Evolutionary conservation across 1,140 invertebrate species (phyloP).

Genomic region (Portunus trituberculatus): DNA sequence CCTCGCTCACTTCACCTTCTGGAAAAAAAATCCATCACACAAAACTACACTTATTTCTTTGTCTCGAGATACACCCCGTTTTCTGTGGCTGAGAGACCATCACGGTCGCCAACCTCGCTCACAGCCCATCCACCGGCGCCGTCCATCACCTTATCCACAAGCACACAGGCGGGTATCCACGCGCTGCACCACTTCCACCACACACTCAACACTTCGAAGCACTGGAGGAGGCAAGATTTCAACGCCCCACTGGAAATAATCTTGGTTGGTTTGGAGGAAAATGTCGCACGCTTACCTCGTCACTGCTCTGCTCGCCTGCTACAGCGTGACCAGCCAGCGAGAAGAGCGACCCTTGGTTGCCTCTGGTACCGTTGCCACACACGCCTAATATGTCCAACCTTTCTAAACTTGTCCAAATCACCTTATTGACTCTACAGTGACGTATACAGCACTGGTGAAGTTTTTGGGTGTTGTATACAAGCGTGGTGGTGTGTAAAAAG

Average conservation of each 20-base stretch:
- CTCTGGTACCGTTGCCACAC: background rate
- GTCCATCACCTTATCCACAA: background rate
- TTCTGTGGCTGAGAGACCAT: background rate
- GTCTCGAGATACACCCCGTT: background rate
- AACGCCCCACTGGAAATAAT: background rate
- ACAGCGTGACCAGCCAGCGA: background rate
- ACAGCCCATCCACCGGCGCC: background rate
- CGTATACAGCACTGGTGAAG: background rate
- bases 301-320: background rate
- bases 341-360: background rate
- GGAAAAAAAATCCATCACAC: background rate
- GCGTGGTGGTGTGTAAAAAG: background rate
- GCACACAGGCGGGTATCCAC: background rate
- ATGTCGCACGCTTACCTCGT: background rate
- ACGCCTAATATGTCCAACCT: background rate
- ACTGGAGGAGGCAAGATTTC: background rate
- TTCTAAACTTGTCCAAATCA: background rate
- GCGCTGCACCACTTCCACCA: background rate
- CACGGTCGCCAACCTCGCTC: constrained; percentile 2
- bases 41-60: background rate
- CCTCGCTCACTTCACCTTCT: too few relatives aligned
- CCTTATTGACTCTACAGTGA: background rate
- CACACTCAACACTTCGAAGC: background rate
- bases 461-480: background rate
- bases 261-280: background rate